phyloP scores from a whole-genome alignment of 2,888 invertebrate species.

The Callyntrura guangdongensis region DNA sequence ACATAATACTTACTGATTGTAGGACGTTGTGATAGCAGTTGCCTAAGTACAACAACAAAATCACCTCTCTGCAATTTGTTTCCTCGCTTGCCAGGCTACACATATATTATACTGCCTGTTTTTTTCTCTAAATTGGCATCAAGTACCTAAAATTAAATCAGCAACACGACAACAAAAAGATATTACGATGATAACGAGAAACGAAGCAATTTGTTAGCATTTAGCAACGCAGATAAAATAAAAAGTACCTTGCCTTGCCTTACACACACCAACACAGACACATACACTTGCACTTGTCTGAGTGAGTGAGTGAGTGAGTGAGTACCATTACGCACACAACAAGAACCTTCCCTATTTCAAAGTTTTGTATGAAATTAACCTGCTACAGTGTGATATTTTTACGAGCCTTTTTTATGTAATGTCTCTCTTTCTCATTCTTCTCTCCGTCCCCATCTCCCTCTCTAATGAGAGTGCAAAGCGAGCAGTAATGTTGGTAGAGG shows the following conservation, averaged over 20 bases:
- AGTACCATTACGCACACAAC: neutral
- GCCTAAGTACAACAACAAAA: neutral
- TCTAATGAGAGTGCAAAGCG: conserved; percentile 4
- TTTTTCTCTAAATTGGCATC: too few relatives aligned
- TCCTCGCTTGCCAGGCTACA: too few relatives aligned
- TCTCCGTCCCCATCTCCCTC: neutral
- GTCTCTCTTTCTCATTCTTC: neutral
- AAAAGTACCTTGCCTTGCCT: too few relatives aligned
- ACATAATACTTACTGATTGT: too few relatives aligned
- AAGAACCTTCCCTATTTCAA: too few relatives aligned
- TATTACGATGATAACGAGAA: neutral
- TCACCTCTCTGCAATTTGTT: too few relatives aligned
- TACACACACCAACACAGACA: neutral
- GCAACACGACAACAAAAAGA: neutral
- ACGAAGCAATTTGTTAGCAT: conserved; percentile 15
- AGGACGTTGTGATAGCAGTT: neutral
- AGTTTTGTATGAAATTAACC: too few relatives aligned
- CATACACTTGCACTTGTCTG: neutral
- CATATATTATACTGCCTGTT: too few relatives aligned
- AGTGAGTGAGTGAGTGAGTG: neutral
- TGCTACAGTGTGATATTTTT: neutral
- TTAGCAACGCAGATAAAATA: neutral
- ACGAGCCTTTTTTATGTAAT: conserved; percentile 8
- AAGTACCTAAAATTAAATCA: neutral
- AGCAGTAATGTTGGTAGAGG: neutral